Evolutionary conservation across 1,140 invertebrate species (phyloP), one percentile per base, ranked within the genome.

Genomic region (Saccostrea cuccullata): DNA sequence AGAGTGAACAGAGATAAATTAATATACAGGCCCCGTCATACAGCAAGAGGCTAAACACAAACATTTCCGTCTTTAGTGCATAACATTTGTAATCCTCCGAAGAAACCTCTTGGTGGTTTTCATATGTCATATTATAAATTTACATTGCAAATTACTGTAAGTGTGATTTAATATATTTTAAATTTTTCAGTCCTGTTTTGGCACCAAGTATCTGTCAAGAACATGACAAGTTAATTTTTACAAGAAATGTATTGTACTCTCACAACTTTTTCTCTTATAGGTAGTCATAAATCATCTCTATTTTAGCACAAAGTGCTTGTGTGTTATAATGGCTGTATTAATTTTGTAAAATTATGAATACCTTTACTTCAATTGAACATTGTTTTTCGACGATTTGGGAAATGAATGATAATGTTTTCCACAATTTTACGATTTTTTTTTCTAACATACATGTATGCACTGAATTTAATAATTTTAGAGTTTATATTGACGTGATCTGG

Each of bases 121-220:
- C 15, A 77, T 26, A 77, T 77, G 70, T 77, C 70, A 77, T 15
- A 15, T 36, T 30, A 73, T 26, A 73, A 77, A 3, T 77, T 77
- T 77, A 26, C 70, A 77, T 30, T 77, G 70, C 70, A 77, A 36
- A 77, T 77, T 13, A 30, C 4, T 5, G 2, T 26, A 30, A 12
- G 70, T 77, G 70, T 77, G 70, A 77, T 64, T 64, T 64, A 17
- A 77, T 77, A 77, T 26, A 77, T 36, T 77, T 64, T 64, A 30
- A 36, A 13, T 77, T 26, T 77, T 30, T 36, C 13, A 36, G 70
- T 15, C 23, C 13, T 30, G 70, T 2, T 77, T 12, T 36, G 70
- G 26, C 70, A 77, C 26, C 12, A 30, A 36, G 30, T 30, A 77
- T 13, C 26, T 30, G 70, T 30, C 23, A 77, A 13, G 2, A 67